A percentile compares a stretch with the other conserved stretches of the same genome.
Evolutionary conservation across 2,797 vertebrate species (phyloP).

Genomic region (Balearica regulorum): DNA sequence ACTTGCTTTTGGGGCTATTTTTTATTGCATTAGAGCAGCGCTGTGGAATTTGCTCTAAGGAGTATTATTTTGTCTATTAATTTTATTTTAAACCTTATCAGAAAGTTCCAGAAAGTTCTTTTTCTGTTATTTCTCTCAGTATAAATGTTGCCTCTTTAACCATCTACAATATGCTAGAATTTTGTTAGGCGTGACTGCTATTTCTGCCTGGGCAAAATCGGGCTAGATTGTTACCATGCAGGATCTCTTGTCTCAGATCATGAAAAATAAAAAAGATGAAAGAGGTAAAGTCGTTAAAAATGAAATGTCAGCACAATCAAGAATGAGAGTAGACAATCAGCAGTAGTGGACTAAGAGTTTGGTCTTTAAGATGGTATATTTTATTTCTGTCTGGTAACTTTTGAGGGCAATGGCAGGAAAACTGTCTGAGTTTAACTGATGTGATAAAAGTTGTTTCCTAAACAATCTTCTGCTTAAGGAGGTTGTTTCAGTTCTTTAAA

Average conservation of each 20-base stretch:
- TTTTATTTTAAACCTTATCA: neutral
- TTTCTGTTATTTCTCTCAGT: neutral
- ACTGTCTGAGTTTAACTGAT: neutral
- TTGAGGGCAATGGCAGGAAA: neutral
- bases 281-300: slow-evolving; percentile 34
- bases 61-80: neutral
- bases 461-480: neutral
- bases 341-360: neutral
- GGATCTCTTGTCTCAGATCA: slow-evolving; percentile 57
- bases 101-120: neutral
- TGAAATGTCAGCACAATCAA: neutral
- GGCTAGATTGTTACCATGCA: slow-evolving; percentile 63
- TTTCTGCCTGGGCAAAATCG: slow-evolving; percentile 68
- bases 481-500: neutral
- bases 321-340: neutral
- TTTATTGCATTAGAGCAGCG: neutral
- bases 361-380: neutral
- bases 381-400: neutral
- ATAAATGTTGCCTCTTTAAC: neutral
- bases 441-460: neutral
- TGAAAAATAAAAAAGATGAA: neutral
- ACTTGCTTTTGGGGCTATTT: neutral
- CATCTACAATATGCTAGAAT: slow-evolving; percentile 67
- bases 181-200: slow-evolving; percentile 42
- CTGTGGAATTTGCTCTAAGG: neutral